phyloP scores from a whole-genome alignment of 2,797 vertebrate genomes.

The Centropyge bicolor region DNA sequence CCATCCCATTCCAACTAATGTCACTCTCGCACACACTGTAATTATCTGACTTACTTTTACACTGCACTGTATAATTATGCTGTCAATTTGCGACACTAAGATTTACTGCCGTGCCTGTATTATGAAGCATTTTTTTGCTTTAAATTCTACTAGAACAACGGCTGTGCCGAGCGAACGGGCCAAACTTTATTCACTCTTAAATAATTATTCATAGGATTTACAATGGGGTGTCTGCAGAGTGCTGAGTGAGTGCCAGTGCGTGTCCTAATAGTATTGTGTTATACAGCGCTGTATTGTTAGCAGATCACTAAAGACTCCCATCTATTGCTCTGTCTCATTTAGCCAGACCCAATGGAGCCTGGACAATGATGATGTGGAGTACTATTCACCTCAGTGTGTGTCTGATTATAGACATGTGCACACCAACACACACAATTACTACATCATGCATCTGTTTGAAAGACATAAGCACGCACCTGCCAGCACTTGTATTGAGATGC shows the following conservation, averaged over 20 bases:
- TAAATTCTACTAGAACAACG: conserved; percentile 47
- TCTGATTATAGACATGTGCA: conserved; percentile 23
- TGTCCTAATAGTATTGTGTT: conserved; percentile 69
- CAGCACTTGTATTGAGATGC: conserved; percentile 32
- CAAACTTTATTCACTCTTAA: conserved; percentile 68
- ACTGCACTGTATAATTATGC: conserved; percentile 64
- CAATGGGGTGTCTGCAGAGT: conserved; percentile 63
- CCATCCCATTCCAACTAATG: conserved; percentile 36
- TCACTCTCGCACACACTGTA: conserved; percentile 29
- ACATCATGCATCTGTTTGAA: conserved; percentile 15
- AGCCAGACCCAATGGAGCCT: conserved; percentile 61
- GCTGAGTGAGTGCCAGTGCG: conserved; percentile 54
- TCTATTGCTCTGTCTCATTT: conserved; percentile 70
- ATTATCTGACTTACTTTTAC: conserved; percentile 69
- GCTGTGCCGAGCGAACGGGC: conserved; percentile 14
- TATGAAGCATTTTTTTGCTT: conserved; percentile 26
- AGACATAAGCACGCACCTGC: conserved; percentile 50
- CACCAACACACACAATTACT: conserved; percentile 12
- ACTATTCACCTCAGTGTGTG: conserved; percentile 47
- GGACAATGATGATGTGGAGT: conserved; percentile 50
- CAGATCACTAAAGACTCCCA: conserved; percentile 59
- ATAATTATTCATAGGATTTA: conserved; percentile 77
- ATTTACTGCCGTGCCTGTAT: conserved; percentile 50
- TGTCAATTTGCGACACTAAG: conserved; percentile 62
- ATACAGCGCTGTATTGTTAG: conserved; percentile 68